phyloP scores from a whole-genome alignment of 2,113 vertebrate genomes.

The Peromyscus leucopus region DNA sequence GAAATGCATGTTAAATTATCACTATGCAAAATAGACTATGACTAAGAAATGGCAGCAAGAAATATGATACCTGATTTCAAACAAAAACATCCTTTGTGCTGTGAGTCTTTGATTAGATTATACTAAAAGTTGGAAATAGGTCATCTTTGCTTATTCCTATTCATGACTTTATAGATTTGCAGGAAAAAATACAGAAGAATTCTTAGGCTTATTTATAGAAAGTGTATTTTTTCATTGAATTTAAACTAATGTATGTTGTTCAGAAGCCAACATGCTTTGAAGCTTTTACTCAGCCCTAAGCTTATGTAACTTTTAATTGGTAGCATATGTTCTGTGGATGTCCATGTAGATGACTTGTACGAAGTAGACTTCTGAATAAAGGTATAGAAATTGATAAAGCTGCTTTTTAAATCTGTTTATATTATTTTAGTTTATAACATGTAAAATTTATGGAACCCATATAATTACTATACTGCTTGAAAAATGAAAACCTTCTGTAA shows the following conservation, averaged over 20 bases:
- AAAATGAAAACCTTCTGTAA: slow-evolving; percentile 24
- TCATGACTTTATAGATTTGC: not conserved
- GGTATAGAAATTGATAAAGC: slow-evolving; percentile 55
- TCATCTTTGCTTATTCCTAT: slow-evolving; percentile 27
- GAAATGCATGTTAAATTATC: slow-evolving; percentile 28
- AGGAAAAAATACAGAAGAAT: slow-evolving; percentile 47
- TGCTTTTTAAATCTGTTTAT: slow-evolving; percentile 47
- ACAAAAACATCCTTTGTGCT: not conserved
- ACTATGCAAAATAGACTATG: not conserved
- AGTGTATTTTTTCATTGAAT: slow-evolving; percentile 61
- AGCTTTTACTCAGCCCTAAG: slow-evolving; percentile 71
- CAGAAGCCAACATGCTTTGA: slow-evolving; percentile 72
- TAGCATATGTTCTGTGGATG: slow-evolving; percentile 66
- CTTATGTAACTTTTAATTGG: slow-evolving; percentile 79
- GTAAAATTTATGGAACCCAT: slow-evolving; percentile 47
- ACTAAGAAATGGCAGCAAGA: slow-evolving; percentile 44
- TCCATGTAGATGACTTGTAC: slow-evolving; percentile 50
- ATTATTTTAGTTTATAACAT: not conserved
- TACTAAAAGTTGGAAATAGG: slow-evolving; percentile 34
- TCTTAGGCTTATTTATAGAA: slow-evolving; percentile 62
- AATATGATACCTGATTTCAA: slow-evolving; percentile 35
- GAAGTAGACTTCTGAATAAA: slow-evolving; percentile 33
- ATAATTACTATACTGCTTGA: not conserved
- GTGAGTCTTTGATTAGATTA: slow-evolving; percentile 11
- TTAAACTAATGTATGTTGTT: slow-evolving; percentile 67